Evolutionary conservation across 1,140 invertebrate genomes (phyloP).

Genomic region (Drosophila bocqueti): DNA sequence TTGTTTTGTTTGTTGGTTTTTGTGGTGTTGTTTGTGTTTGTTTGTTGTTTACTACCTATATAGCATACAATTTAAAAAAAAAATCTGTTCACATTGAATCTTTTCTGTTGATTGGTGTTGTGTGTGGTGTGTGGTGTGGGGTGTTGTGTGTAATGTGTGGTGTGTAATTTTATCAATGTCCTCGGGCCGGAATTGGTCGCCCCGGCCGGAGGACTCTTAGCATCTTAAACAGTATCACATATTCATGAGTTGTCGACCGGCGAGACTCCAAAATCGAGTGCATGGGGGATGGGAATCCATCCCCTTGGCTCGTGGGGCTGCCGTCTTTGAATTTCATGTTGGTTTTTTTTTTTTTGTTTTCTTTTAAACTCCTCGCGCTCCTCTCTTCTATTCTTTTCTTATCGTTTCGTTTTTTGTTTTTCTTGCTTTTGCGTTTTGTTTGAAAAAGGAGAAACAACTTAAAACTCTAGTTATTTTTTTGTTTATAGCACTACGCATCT

Average conservation of each 20-base stretch:
- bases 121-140: conserved; percentile 43
- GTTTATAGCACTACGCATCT: conserved; percentile 79
- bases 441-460: conserved; percentile 82
- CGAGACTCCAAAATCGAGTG: conserved; percentile 50
- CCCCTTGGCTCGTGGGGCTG: conserved; percentile 38
- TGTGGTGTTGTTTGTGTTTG: conserved; percentile 9
- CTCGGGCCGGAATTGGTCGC: conserved; percentile 53
- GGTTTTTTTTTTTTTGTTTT: conserved; percentile 51
- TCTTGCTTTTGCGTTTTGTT: conserved; percentile 49
- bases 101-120: conserved; percentile 22
- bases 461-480: conserved; percentile 77
- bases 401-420: conserved; percentile 26
- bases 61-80: conserved; percentile 73
- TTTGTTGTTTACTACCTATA: conserved; percentile 66
- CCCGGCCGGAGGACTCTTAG: conserved; percentile 70
- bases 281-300: background rate
- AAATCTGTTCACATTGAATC: conserved; percentile 77
- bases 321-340: conserved; percentile 82
- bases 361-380: conserved; percentile 24
- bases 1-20: conserved; percentile 65
- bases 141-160: conserved; percentile 34
- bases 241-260: conserved; percentile 82
- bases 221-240: conserved; percentile 84
- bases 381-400: background rate
- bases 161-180: conserved; percentile 69